phyloP scores from a whole-genome alignment of 2,797 vertebrate genomes.

The Apogon talboti region DNA sequence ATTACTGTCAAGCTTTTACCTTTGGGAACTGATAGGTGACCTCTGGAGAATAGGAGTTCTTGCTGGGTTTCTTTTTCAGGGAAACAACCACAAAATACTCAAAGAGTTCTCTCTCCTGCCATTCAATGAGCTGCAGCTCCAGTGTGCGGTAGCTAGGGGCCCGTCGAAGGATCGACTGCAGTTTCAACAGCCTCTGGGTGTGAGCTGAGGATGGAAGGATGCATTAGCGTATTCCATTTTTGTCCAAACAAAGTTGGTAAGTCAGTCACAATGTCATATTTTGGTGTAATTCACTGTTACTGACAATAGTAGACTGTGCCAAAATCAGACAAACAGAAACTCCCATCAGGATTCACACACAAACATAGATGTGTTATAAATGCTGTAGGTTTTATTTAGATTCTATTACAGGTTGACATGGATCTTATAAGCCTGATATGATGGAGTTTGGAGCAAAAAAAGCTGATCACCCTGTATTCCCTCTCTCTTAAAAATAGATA shows the following conservation, averaged over 20 bases:
- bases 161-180: conserved; percentile 94
- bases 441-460: too few relatives aligned
- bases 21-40: conserved; percentile 99
- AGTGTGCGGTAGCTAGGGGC: conserved; percentile 97
- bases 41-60: conserved; percentile 94
- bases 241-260: conserved; percentile 4
- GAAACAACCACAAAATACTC: conserved; percentile 99
- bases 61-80: conserved; percentile 96
- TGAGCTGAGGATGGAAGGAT: conserved; percentile 84
- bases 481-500: too few relatives aligned
- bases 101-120: conserved; percentile 98
- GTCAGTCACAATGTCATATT: not conserved
- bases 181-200: conserved; percentile 94
- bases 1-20: conserved; percentile 82
- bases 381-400: conserved; percentile 7
- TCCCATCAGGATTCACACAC: conserved; percentile 1
- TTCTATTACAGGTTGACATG: too few relatives aligned
- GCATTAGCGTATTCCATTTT: not conserved
- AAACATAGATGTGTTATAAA: conserved; percentile 19
- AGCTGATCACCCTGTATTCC: too few relatives aligned
- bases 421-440: too few relatives aligned
- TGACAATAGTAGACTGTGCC: conserved; percentile 1
- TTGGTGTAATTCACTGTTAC: conserved; percentile 6
- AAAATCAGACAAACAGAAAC: conserved; percentile 24
- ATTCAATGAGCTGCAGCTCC: conserved; percentile 97